Evolutionary conservation across 1,140 invertebrate genomes (phyloP).

Genomic region (Mamestra configurata): DNA sequence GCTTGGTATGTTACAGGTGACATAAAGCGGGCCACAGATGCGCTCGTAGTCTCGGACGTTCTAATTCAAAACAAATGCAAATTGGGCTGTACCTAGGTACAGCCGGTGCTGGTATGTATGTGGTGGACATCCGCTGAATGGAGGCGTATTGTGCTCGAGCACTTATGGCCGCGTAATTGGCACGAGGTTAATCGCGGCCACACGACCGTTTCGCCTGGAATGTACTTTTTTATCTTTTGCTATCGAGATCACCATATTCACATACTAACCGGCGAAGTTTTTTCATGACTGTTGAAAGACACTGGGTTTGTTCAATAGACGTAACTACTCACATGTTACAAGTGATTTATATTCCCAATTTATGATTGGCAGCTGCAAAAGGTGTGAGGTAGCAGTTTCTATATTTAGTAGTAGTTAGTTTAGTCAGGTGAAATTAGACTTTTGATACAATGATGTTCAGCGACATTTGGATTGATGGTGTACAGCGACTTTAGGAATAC

Average conservation of each 20-base stretch:
- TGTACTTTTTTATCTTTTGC: constrained; percentile 53
- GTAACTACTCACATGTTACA: too few species aligned
- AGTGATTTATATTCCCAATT: too few species aligned
- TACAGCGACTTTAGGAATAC: too few species aligned
- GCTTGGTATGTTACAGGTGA: constrained; percentile 62
- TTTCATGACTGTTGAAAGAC: too few species aligned
- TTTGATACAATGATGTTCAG: too few species aligned
- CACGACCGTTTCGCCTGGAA: constrained; percentile 64
- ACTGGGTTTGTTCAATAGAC: neutral
- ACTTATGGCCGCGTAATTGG: constrained; percentile 83
- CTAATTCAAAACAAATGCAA: constrained; percentile 85
- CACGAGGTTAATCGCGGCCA: constrained; percentile 78
- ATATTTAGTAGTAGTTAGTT: too few species aligned
- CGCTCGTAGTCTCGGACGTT: constrained; percentile 62
- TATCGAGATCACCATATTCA: constrained; percentile 57
- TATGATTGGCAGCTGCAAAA: too few species aligned
- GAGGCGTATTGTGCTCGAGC: constrained; percentile 76
- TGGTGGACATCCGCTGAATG: constrained; percentile 80
- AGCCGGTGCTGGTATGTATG: constrained; percentile 58
- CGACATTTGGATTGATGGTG: too few species aligned
- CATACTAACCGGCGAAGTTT: neutral
- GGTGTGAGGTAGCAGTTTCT: too few species aligned
- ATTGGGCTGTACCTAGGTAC: constrained; percentile 65
- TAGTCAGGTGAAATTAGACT: too few species aligned
- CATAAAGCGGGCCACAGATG: constrained; percentile 62